A percentile compares a stretch with the other conserved stretches of the same genome.
Conservation (phyloP, 1,140 invertebrate species). For the Rhyzopertha dominica region DNA sequence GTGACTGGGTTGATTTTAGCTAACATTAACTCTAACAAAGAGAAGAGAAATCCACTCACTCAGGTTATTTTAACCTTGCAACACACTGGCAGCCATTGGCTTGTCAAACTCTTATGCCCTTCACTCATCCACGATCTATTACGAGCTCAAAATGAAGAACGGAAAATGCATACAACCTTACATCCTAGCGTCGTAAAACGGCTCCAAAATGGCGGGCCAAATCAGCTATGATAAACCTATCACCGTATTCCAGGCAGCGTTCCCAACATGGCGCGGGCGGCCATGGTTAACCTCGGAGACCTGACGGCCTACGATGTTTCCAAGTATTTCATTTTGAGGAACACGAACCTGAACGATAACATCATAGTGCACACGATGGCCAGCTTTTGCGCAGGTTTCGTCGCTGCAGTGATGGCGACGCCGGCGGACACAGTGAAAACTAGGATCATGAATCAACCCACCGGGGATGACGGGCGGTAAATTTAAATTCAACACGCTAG, state of each 20-base stretch:
- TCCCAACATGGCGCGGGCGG: constrained; percentile 79
- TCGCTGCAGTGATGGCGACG: constrained; percentile 78
- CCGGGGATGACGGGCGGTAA: constrained; percentile 67
- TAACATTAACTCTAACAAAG: too few species aligned
- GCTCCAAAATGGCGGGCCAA: too few species aligned
- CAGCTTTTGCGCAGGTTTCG: constrained; percentile 73
- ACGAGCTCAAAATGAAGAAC: too few species aligned
- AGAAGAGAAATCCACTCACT: too few species aligned
- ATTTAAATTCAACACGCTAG: not conserved
- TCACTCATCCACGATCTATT: too few species aligned
- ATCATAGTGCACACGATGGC: constrained; percentile 69
- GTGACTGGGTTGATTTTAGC: too few species aligned
- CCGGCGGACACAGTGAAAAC: constrained; percentile 89
- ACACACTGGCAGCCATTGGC: too few species aligned
- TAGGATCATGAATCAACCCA: constrained; percentile 87
- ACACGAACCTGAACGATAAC: constrained; percentile 72
- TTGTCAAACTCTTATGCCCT: too few species aligned
- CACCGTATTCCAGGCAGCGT: constrained; percentile 53
- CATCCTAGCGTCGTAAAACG: too few species aligned
- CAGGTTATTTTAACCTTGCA: too few species aligned
- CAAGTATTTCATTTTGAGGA: constrained; percentile 70
- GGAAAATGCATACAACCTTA: too few species aligned
- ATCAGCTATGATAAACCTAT: too few species aligned
- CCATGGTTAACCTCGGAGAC: constrained; percentile 73
- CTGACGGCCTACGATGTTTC: constrained; percentile 83